Base-by-base conservation (phyloP, 2,888 invertebrate genomes). In the Drosophila anceps region DNA sequence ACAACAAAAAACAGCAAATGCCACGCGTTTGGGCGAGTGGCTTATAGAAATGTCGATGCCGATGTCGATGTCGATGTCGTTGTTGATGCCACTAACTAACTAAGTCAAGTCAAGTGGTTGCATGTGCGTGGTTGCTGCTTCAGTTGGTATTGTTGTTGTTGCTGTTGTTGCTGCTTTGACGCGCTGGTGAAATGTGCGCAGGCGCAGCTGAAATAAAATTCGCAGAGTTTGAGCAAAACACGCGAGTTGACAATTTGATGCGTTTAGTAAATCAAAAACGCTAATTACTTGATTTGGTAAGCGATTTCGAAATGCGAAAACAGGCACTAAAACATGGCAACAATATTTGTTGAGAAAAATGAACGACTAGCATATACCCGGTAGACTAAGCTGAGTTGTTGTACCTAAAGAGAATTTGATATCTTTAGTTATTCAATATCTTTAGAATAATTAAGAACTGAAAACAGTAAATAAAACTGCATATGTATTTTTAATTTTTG, bases 241-340 rank as follows among this genome's bases (percentile, higher is more conserved):
- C 35, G 69, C 69, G 18, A 81, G 79, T 78, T 91, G 89, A 89
- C 88, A 82, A 79, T 90, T 88, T 88, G 69, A 87, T 79, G 83
- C 74, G 83, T 90, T 91, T 90, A 84, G 91, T 91, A 90, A 91
- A 91, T 91, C 88, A 91, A 90, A 87, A 79, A 73, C 67, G 84
- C 87, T 91, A 91, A 91, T 91, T 90, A 80, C 90, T 82, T 73
- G 87, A 88, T 88, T 88, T 90, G 77, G 81, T 87, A 84, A 88
- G 84, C 76, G 79, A 67, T 84, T 86, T 84, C 76, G 67, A 88
- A 82, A 85, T 76, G 84, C 73, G 60, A 59, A 75, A 20, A 64
- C 67, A 80, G 29, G 43, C 71, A 61, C n/a, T 61, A 59, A 76
- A 46, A 18, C 44, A 60, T 10, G 51, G 9, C 35, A 24, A 43